These are phyloP conservation scores for Cephus sareptanus DNA, from an alignment of 2,888 invertebrate species.

Conservation along the genomic window DNA sequence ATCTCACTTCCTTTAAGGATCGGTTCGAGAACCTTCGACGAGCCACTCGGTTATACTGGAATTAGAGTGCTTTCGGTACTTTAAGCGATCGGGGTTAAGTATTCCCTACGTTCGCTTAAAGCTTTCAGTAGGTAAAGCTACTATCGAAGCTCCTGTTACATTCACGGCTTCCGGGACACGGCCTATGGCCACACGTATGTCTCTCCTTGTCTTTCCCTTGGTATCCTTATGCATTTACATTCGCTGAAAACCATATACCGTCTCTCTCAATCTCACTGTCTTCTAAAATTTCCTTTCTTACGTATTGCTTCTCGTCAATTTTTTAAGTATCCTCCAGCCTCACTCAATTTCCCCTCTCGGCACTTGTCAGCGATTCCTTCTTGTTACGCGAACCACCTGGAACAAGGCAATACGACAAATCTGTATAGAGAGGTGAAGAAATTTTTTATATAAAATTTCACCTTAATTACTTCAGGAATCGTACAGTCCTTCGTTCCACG, in stretches of 20 bases:
- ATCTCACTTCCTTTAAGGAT: neutral
- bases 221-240: neutral
- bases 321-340: neutral
- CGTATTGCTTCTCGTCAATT: neutral
- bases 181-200: neutral
- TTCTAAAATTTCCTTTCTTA: neutral
- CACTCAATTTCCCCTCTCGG: neutral
- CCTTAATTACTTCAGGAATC: neutral
- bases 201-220: neutral
- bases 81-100: constrained; percentile 36
- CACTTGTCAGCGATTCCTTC: neutral
- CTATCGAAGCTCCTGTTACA: neutral
- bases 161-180: neutral
- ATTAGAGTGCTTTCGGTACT: constrained; percentile 32
- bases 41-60: constrained; percentile 18
- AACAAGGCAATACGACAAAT: neutral
- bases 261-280: neutral
- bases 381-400: neutral
- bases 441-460: neutral
- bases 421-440: neutral
- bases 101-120: constrained; percentile 19
- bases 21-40: constrained; percentile 12
- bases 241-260: neutral
- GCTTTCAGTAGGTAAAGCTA: constrained; percentile 1
- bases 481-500: neutral